phyloP scores from a whole-genome alignment of 35 echinoderm and acorn worm species.

The Apostichopus californicus region DNA sequence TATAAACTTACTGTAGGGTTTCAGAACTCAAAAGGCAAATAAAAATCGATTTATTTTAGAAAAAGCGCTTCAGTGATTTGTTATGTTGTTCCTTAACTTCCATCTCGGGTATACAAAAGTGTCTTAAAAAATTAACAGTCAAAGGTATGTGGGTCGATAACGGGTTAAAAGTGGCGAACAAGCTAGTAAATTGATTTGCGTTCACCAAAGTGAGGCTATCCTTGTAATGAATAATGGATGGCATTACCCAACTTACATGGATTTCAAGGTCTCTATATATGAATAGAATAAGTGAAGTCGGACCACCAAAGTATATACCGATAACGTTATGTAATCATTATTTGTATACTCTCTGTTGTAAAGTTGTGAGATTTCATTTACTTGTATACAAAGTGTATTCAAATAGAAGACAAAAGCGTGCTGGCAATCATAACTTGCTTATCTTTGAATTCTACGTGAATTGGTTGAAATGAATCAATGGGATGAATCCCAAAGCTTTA shows the following conservation, averaged over 20 bases:
- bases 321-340: not conserved
- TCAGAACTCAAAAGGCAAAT: not conserved
- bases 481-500: no score
- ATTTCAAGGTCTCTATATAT: not conserved
- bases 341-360: not conserved
- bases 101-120: not conserved
- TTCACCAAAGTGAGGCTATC: not conserved
- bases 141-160: constrained; percentile 25
- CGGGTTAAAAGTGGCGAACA: constrained; percentile 1
- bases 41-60: not conserved
- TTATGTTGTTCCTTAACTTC: not conserved
- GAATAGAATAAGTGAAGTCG: no score
- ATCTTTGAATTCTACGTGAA: no score
- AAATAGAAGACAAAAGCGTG: no score
- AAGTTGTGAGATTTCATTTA: not conserved
- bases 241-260: constrained; percentile 22
- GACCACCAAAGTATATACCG: not conserved
- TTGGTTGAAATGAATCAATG: no score
- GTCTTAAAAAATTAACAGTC: not conserved
- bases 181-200: constrained; percentile 33
- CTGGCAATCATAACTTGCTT: no score
- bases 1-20: no score
- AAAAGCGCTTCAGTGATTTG: constrained; percentile 13
- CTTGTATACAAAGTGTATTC: not conserved
- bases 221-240: constrained; percentile 37